Evolutionary conservation across 2,113 vertebrate species (phyloP).

Genomic region (Cisticola juncidis): DNA sequence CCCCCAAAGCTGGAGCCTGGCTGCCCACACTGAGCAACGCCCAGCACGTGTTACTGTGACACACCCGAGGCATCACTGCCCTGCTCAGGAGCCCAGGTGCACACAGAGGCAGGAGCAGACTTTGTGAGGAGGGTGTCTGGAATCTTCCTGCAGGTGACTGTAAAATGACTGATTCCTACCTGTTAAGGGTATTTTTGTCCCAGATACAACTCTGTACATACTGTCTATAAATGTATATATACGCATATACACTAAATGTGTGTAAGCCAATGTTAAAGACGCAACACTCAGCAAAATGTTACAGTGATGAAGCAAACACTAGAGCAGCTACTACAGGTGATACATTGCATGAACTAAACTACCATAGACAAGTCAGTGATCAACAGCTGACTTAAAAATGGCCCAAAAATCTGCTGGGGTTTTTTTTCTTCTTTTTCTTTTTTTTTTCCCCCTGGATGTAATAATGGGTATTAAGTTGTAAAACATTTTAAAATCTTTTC

Average conservation of each 20-base stretch:
- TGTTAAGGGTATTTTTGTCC: background rate
- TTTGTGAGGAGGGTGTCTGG: background rate
- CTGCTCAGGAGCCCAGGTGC: background rate
- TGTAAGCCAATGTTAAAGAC: background rate
- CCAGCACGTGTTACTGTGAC: background rate
- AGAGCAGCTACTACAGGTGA: background rate
- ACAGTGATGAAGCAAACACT: background rate
- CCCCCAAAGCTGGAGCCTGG: background rate
- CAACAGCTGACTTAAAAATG: background rate
- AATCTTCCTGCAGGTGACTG: background rate
- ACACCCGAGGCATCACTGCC: fast-evolving
- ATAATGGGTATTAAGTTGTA: background rate
- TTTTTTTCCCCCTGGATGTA: background rate
- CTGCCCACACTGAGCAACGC: background rate
- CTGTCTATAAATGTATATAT: background rate
- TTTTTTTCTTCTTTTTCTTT: background rate
- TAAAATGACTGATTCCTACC: background rate
- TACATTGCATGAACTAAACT: background rate
- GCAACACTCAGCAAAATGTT: background rate
- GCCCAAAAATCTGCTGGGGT: background rate
- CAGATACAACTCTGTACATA: background rate
- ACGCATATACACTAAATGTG: background rate
- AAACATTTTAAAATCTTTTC: background rate
- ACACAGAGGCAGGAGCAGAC: background rate
- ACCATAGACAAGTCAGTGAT: background rate